A percentile compares a stretch with the other conserved stretches of the same genome.
These are phyloP conservation scores for Leucophenga maculata DNA, from an alignment of 2,888 invertebrate genomes.

Conservation along the genomic window DNA sequence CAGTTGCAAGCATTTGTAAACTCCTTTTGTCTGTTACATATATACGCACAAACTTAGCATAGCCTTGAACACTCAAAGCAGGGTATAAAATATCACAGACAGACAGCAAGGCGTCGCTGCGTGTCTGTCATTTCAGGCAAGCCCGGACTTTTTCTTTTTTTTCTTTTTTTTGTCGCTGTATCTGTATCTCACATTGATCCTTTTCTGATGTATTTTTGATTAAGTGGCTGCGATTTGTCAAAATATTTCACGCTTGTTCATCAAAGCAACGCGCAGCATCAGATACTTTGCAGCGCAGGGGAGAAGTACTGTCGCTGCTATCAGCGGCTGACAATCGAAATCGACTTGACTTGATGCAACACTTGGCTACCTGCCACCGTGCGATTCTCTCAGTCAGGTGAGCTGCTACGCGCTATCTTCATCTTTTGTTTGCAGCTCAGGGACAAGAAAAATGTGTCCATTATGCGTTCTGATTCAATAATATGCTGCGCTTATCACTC, in stretches of 20 bases:
- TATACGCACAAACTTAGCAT: no score
- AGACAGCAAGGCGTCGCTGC: slow-evolving; percentile 1
- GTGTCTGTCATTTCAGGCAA: no score
- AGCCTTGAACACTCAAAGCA: no score
- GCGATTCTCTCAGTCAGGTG: slow-evolving; percentile 46
- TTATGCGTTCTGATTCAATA: slow-evolving; percentile 61
- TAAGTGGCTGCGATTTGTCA: slow-evolving; percentile 68
- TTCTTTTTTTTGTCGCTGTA: slow-evolving; percentile 1
- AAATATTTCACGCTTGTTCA: slow-evolving; percentile 61
- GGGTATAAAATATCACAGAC: no score
- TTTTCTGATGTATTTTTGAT: slow-evolving; percentile 65
- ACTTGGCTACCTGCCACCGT: slow-evolving; percentile 64
- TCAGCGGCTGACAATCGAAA: slow-evolving; percentile 45
- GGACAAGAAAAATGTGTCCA: slow-evolving; percentile 58
- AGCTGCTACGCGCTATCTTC: background rate
- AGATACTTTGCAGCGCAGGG: slow-evolving; percentile 44
- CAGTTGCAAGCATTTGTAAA: no score
- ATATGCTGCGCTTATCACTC: slow-evolving; percentile 30
- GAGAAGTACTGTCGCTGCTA: slow-evolving; percentile 25
- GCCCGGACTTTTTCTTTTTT: no score
- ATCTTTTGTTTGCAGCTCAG: slow-evolving; percentile 24
- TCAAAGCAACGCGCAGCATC: slow-evolving; percentile 37
- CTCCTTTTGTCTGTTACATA: no score
- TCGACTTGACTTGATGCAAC: slow-evolving; percentile 21
- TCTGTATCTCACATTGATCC: slow-evolving; percentile 51